These are phyloP conservation scores for Salmo trutta DNA, from an alignment of 2,797 vertebrate species.

Conservation along the genomic window DNA sequence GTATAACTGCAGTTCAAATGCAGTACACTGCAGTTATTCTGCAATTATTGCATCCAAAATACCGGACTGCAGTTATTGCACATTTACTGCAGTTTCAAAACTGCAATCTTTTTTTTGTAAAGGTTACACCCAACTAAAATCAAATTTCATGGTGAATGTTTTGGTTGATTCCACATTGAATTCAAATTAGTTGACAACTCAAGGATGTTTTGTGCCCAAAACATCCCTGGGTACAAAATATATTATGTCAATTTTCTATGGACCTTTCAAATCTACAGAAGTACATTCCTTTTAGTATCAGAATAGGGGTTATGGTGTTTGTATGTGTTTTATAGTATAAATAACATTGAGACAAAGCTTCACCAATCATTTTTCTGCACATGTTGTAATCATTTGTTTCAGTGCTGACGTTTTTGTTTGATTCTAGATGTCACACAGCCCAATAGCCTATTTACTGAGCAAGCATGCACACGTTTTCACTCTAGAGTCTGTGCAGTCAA, in stretches of 20 bases:
- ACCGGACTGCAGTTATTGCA: too few species aligned
- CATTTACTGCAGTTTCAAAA: too few species aligned
- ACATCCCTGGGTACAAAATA: not conserved
- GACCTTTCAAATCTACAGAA: not conserved
- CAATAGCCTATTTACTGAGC: conserved; percentile 8
- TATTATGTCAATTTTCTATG: not conserved
- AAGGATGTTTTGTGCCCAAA: not conserved
- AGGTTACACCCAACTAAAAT: too few species aligned
- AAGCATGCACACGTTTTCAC: conserved; percentile 34
- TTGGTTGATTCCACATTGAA: too few species aligned
- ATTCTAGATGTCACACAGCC: not conserved
- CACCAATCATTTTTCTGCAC: too few species aligned
- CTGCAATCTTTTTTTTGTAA: too few species aligned
- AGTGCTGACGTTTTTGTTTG: not conserved
- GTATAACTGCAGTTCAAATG: too few species aligned
- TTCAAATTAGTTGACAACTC: too few species aligned
- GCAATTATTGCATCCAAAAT: too few species aligned
- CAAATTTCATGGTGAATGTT: too few species aligned
- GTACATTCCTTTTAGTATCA: not conserved
- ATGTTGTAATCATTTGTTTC: not conserved
- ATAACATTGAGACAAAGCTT: not conserved
- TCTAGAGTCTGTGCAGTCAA: conserved; percentile 35
- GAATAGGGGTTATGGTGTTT: not conserved
- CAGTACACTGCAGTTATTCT: too few species aligned
- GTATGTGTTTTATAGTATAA: not conserved